Conservation (phyloP, 1,140 invertebrate species). For the Cotesia typhae region DNA sequence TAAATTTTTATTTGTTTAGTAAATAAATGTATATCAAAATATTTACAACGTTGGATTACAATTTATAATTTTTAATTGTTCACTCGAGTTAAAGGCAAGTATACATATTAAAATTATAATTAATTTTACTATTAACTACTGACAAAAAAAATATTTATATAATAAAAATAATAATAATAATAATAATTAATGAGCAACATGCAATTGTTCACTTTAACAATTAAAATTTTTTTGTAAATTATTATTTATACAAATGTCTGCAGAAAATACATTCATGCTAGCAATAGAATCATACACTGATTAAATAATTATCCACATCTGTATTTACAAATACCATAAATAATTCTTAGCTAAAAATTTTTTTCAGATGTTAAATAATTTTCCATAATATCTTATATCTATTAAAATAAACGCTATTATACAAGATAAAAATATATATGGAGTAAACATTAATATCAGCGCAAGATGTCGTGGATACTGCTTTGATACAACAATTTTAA, state of each 20-base stretch:
- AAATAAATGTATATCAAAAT: slow-evolving; percentile 12
- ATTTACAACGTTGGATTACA: not conserved
- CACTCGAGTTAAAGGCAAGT: too few species aligned
- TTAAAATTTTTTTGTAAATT: too few species aligned
- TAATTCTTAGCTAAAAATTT: too few species aligned
- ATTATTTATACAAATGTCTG: slow-evolving; percentile 23
- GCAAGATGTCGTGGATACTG: slow-evolving; percentile 20
- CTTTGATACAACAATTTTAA: slow-evolving; percentile 14
- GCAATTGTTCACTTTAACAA: too few species aligned
- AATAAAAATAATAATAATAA: too few species aligned
- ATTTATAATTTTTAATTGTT: too few species aligned
- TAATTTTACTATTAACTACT: too few species aligned
- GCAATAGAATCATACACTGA: slow-evolving; percentile 11
- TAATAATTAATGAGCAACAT: too few species aligned
- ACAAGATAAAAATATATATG: slow-evolving; percentile 5
- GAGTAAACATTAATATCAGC: not conserved
- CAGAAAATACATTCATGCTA: slow-evolving; percentile 8
- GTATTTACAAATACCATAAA: slow-evolving; percentile 43
- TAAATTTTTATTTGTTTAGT: slow-evolving; percentile 12
- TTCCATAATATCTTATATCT: slow-evolving; percentile 51
- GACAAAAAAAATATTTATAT: too few species aligned
- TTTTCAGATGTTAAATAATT: slow-evolving; percentile 27
- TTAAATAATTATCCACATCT: slow-evolving; percentile 9
- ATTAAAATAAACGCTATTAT: slow-evolving; percentile 45
- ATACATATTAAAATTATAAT: too few species aligned